Percentiles rank a stretch among this genome's conserved stretches.
These are phyloP conservation scores for Paralvinella palmiformis DNA, from an alignment of 1,140 invertebrate species.

Conservation along the genomic window DNA sequence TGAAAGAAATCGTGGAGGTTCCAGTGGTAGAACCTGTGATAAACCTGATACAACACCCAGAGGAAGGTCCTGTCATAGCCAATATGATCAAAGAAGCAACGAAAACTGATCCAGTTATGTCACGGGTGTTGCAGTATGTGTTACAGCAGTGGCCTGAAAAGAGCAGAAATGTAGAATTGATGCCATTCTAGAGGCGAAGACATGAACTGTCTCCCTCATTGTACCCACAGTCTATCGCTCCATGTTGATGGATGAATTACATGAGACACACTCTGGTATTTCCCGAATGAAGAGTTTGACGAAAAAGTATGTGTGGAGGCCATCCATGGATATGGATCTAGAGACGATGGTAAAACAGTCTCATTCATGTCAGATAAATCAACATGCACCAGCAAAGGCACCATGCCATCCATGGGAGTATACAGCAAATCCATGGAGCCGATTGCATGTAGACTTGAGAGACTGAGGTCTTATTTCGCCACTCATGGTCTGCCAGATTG, in stretches of 20 bases:
- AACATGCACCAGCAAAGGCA: slow-evolving; percentile 24
- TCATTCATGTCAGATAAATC: slow-evolving; percentile 10
- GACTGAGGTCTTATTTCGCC: not conserved
- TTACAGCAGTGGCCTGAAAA: not conserved
- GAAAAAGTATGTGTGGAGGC: slow-evolving; percentile 7
- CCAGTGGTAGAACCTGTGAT: slow-evolving; percentile 16
- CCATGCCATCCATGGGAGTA: slow-evolving; percentile 36
- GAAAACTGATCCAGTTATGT: slow-evolving; percentile 11
- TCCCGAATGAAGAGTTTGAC: slow-evolving; percentile 7
- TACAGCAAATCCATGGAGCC: slow-evolving; percentile 45
- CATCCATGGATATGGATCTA: slow-evolving; percentile 8
- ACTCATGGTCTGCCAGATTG: not conserved
- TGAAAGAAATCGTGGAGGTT: not conserved
- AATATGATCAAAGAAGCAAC: not conserved
- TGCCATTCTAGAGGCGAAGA: not conserved
- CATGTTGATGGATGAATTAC: slow-evolving; percentile 2
- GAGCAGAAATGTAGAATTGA: not conserved
- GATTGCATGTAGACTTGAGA: slow-evolving; percentile 50
- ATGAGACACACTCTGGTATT: slow-evolving; percentile 5
- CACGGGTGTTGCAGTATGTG: not conserved
- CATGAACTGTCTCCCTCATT: slow-evolving; percentile 8
- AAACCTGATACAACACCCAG: not conserved
- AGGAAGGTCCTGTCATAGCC: too few relatives aligned
- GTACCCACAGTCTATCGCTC: too few relatives aligned
- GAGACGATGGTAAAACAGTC: not conserved